Base-by-base conservation (phyloP, 2,113 vertebrate genomes). In the Apteryx mantelli region DNA sequence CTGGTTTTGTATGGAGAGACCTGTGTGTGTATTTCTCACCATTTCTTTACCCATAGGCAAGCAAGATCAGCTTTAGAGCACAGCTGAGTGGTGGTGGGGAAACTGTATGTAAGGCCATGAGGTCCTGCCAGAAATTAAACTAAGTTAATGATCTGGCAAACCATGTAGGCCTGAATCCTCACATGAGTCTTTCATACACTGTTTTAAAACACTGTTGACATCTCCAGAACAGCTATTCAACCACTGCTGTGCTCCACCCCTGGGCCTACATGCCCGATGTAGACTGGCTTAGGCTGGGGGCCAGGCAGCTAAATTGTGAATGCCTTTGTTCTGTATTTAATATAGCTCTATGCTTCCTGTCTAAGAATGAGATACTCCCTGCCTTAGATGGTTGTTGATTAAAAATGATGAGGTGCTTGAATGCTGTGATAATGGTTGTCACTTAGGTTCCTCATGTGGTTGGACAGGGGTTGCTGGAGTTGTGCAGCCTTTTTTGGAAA, bases 141-240 rank as follows among this genome's bases (percentile, higher is more conserved):
- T 66, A 4, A 34, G 30, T 60, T 65, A 38, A 36, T 65, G 63
- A 65, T 38, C 36, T 22, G 52, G 44, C 69, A 90, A 82, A 22
- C 71, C 3, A 8, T 2, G 16, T 34, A 75, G 50, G 52, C 11
- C 36, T 4, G 34, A 71, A n/a, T 40, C 40, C 17, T 89, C 19
- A 46, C 18, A 15, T 0, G 1, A 91, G 44, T 16, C 34, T n/a
- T 92, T 78, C 2, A 0, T 40, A 50, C 63, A 8, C 8, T 20
- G 13, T 13, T 44, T 81, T 89, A 50, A 75, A 91, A 36, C 18
- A 21, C 18, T 7, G 3, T 1, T 0, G 8, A 13, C 0, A 4
- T 16, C 7, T 70, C 14, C n/a, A 61, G 68, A 69, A 14, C 19
- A 30, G 22, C 36, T 81, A 9, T 65, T 40, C 19, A 44, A 40